Conservation (phyloP, 2,888 invertebrate genomes). For the Sicus ferrugineus region DNA sequence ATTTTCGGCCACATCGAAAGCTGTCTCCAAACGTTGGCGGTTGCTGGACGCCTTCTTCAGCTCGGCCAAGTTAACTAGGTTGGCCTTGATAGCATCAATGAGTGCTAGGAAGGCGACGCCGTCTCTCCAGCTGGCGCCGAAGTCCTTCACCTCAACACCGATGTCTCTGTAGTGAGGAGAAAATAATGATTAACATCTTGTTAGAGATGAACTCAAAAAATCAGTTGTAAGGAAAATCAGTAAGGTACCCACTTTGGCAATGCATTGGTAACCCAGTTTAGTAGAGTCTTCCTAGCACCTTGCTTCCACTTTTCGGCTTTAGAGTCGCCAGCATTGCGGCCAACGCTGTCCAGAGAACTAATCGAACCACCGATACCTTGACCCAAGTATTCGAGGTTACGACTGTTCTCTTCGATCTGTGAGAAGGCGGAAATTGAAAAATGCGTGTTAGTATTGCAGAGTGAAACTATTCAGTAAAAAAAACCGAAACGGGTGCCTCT, state of each 20-base stretch:
- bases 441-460: background rate
- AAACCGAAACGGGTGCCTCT: background rate
- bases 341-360: constrained; percentile 83
- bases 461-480: background rate
- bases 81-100: constrained; percentile 92
- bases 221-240: background rate
- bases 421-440: constrained; percentile 11
- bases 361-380: constrained; percentile 81
- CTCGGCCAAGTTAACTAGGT: constrained; percentile 86
- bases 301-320: constrained; percentile 80
- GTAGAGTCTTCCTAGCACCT: constrained; percentile 88
- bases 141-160: constrained; percentile 89
- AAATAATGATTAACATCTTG: background rate
- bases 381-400: constrained; percentile 85
- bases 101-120: constrained; percentile 95
- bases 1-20: constrained; percentile 90
- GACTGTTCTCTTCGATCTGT: constrained; percentile 94
- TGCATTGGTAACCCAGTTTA: constrained; percentile 94
- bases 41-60: constrained; percentile 75
- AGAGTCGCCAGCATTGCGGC: constrained; percentile 68
- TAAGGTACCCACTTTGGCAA: constrained; percentile 75
- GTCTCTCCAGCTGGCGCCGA: constrained; percentile 95
- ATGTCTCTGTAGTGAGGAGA: constrained; percentile 71
- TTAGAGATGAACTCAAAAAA: background rate
- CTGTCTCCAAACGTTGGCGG: constrained; percentile 84